Percentiles rank a stretch among this genome's conserved stretches.
phyloP scores from a whole-genome alignment of 2,113 vertebrate species.

The Hystrix brachyura region DNA sequence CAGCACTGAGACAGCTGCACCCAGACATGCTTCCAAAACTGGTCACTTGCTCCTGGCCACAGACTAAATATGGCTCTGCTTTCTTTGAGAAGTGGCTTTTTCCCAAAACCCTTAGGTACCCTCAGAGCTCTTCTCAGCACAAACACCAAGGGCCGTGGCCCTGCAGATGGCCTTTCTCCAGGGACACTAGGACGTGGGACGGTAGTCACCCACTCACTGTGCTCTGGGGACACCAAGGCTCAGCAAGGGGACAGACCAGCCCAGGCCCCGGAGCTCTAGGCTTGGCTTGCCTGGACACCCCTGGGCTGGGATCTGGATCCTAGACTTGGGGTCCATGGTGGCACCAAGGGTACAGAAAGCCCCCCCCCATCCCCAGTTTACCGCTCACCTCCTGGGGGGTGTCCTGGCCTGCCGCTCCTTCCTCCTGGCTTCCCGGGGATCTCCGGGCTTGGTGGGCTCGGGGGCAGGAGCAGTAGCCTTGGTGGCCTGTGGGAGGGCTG shows the following conservation, averaged over 20 bases:
- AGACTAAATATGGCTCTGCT: fast-evolving
- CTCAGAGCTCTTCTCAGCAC: background rate
- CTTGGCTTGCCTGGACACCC: background rate
- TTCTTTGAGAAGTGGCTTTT: fast-evolving
- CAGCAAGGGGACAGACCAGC: background rate
- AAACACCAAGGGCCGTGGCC: background rate
- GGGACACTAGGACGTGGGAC: background rate
- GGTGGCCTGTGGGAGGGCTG: conserved; percentile 85
- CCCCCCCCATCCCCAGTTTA: fast-evolving
- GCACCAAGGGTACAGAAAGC: background rate
- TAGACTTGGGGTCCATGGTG: fast-evolving
- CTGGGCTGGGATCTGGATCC: background rate
- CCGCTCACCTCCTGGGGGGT: conserved; percentile 93
- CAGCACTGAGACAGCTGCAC: too few species aligned
- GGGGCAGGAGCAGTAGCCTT: conserved; percentile 87
- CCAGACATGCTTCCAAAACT: background rate
- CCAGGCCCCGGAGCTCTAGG: background rate
- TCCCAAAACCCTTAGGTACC: too few species aligned
- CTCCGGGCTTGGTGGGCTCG: conserved; percentile 91
- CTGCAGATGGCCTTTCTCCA: background rate
- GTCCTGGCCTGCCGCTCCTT: conserved; percentile 93
- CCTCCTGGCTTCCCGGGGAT: conserved; percentile 92
- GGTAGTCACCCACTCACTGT: background rate
- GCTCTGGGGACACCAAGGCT: background rate
- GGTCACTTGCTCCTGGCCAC: background rate